Base-by-base conservation (phyloP, 64 coral and sea anemone genomes). In the Acropora tenuis region DNA sequence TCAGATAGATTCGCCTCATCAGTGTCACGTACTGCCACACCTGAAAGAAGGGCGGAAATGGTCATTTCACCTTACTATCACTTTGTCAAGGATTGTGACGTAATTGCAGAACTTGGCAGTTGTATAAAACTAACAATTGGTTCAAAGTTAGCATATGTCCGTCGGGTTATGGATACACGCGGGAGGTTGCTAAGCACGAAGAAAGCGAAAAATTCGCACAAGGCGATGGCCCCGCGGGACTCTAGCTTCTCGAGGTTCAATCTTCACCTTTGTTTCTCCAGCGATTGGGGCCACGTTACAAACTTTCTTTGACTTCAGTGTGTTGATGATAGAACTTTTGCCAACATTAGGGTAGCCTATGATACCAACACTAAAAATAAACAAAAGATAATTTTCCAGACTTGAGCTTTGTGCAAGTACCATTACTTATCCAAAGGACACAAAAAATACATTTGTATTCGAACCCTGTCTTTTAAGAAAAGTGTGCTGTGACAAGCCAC, bases 301-400 rank as follows among this genome's bases (percentile, higher is more conserved):
- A 50, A 99, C 97, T 80, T 99, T 99, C 40, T 99, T 99, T 5
- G 97, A 91, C 48, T 91, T 85, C 17, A 99, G 61, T 2, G 97
- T 99, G 80, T 99, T 99, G 18, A 99, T 99, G 48, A 99, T 99
- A 5, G 97, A 99, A 75, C 97, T 99, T 61, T 99, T 99, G 11
- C 97, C 97, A 78, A 99, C 97, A 88, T 99, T 99, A 41, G 97
- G 97, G 66, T 99, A 99, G 66, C 97, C 97, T 81, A 99, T 99
- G 19, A 95, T 79, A 20, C 97, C 97, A 89, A 99, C 94, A 89
- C 97, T 99, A 61, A 19, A 86, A 60, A 68, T 0, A 75, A 79
- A 20, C 30, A 30, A 44, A 3, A 80, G n/a, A 18, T 75, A 84
- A 2, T 6, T 55, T 55, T 10, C 6, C 52, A 55, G 52, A 30